A percentile compares a stretch with the other conserved stretches of the same genome.
Evolutionary conservation across 1,140 invertebrate species (phyloP).

Genomic region (Drosophila orosa): DNA sequence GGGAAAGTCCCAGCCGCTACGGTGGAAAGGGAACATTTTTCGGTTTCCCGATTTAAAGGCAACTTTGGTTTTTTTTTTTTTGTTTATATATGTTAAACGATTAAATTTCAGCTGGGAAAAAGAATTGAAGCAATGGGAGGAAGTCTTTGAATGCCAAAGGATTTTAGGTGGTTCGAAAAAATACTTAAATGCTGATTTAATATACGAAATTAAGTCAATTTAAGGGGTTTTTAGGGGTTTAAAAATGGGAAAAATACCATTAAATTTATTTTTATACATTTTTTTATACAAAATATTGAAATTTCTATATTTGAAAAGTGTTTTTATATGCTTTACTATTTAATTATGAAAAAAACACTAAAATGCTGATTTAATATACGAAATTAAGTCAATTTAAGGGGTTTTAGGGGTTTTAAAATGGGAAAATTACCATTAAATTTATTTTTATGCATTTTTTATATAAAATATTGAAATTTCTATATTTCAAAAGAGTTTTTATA

Average conservation of each 20-base stretch:
- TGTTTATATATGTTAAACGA: conserved; percentile 24
- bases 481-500: neutral
- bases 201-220: neutral
- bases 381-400: neutral
- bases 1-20: conserved; percentile 5
- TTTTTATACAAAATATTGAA: neutral
- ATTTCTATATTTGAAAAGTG: neutral
- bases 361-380: neutral
- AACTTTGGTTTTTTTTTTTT: conserved; percentile 18
- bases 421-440: neutral
- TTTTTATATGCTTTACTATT: neutral
- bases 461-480: neutral
- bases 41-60: conserved; percentile 21
- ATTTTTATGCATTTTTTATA: neutral
- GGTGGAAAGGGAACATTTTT: neutral
- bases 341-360: neutral
- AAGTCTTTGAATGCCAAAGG: neutral
- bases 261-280: neutral
- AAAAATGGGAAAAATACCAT: neutral
- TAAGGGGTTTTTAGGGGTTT: neutral
- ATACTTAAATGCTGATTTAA: neutral
- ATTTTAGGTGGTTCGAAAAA: neutral
- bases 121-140: neutral
- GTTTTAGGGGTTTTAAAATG: neutral
- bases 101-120: conserved; percentile 4